Percentiles rank a stretch among this genome's conserved stretches.
These are phyloP conservation scores for Tragelaphus scriptus DNA, from an alignment of 2,113 vertebrate genomes.

Conservation along the genomic window DNA sequence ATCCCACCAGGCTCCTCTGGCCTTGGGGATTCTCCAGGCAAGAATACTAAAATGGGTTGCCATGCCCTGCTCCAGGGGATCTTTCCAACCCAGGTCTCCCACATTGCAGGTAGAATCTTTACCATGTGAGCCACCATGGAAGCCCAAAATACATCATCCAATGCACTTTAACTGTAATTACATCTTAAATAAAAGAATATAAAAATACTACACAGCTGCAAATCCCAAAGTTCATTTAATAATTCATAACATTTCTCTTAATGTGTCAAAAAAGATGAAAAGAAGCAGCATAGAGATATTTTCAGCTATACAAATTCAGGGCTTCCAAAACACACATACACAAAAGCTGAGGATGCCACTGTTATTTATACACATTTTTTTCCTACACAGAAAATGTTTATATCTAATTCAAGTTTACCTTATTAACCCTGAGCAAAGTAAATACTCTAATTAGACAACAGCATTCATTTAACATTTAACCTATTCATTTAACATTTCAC, in stretches of 20 bases:
- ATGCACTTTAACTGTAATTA: neutral
- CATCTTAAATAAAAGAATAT: neutral
- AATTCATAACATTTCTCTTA: neutral
- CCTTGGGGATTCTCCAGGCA: neutral
- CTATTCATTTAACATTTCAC: neutral
- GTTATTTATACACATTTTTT: neutral
- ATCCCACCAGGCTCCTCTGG: neutral
- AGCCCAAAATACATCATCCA: neutral
- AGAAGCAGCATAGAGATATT: conserved; percentile 1
- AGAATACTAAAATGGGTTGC: neutral
- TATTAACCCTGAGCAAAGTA: neutral
- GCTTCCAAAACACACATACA: neutral
- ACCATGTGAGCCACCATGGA: neutral
- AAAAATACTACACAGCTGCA: neutral
- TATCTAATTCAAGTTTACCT: neutral
- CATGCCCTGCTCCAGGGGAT: neutral
- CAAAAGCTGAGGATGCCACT: neutral
- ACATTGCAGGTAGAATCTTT: neutral
- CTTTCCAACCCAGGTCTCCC: neutral
- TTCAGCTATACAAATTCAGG: neutral
- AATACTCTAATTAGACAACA: neutral
- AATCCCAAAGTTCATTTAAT: neutral
- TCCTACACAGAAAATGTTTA: neutral
- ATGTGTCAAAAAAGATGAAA: conserved; percentile 5
- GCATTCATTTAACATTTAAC: neutral